Base-by-base conservation (phyloP, 1,140 invertebrate genomes). In the Heliconius hermathena region DNA sequence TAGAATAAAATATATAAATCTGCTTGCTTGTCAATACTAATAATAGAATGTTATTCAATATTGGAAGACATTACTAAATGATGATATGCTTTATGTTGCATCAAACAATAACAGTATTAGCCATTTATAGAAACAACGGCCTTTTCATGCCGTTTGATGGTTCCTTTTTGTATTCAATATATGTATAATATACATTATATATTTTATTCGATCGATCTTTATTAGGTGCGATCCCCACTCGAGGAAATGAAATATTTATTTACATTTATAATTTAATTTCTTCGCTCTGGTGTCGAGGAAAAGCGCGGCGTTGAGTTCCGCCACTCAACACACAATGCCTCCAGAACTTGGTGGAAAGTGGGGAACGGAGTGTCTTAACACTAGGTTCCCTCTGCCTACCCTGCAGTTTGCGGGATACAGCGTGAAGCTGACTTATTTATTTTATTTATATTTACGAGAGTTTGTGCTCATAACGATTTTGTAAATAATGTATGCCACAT, bases 41-140 rank as follows among this genome's bases (percentile, higher is more conserved):
- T 66, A 29, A 66, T 26, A 66, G 11, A 66, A 29, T n/a, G n/a
- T 22, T 60, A 60, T 66, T 66, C 22, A 66, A 66, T 66, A 66
- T 66, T 66, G 22, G 60, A 66, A 66, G 22, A 11, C 60, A 57
- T 57, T 57, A 57, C 8, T 16, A 66, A 66, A 66, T 29, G 60
- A 66, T 66, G 26, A 29, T 29, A 29, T 66, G 26, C 60, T 66
- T 66, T 29, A 75, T 38, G 33, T 13, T 66, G 22, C 33, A 41
- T 75, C 54, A n/a, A 74, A 41, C 74, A 38, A 57, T 20, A 75
- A 66, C 74, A 41, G 22, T 75, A 75, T 57, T 74, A 74, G 29
- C 41, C 20, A 57, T 75, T 66, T 33, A 60, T 75, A 60, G 20
- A 22, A 52, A 74, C 54, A 60, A 66, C 60, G 26, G 26, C 60